Evolutionary conservation across 2,797 vertebrate genomes (phyloP), one percentile per base, ranked within the genome.

Genomic region (Falco novaeseelandiae): DNA sequence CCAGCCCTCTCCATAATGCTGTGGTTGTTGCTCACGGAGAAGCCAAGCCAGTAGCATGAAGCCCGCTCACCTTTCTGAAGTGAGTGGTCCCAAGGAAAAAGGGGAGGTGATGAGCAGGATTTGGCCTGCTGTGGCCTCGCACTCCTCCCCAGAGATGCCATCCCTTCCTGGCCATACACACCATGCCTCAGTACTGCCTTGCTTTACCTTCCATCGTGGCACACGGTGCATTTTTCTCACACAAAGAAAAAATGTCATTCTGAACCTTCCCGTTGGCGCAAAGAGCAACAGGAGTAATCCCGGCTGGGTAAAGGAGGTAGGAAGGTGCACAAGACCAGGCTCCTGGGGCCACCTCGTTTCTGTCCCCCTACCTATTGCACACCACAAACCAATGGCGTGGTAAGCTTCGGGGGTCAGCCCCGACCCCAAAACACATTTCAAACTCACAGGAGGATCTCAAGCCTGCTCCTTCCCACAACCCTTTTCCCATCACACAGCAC

Each of bases 381-480:
- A 8, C 18, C 78, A 52, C 58, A 66, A 38, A 40, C 2, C 3
- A 1, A 55, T 9, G 8, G 0, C 0, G 0, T 4, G 19, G 40
- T 48, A 46, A 76, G 27, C 8, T 44, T 30, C 12, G 1, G 57
- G 27, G 46, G 18, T 59, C 46, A 52, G 8, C 20, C 80, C 29
- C 0, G 0, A 70, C 89, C 44, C 85, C 78, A 83, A 91, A 95
- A 96, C 73, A 89, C 4, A 2, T 82, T 94, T 92, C 57, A 15
- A 71, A 97, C 93, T 54, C 87, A 51, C 91, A 89, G 76, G 77
- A 95, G 82, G 29, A 46, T 69, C 92, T 94, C 86, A 71, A 90
- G 36, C 40, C 48, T 52, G 2, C 8, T 42, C 61, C 40, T 61
- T 26, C 10, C 10, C 83, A 42, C 0, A 0, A 44, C 57, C 89